Percentiles rank a stretch among this genome's conserved stretches.
Conservation (phyloP, 2,888 invertebrate genomes). For the Lapara coniferarum region DNA sequence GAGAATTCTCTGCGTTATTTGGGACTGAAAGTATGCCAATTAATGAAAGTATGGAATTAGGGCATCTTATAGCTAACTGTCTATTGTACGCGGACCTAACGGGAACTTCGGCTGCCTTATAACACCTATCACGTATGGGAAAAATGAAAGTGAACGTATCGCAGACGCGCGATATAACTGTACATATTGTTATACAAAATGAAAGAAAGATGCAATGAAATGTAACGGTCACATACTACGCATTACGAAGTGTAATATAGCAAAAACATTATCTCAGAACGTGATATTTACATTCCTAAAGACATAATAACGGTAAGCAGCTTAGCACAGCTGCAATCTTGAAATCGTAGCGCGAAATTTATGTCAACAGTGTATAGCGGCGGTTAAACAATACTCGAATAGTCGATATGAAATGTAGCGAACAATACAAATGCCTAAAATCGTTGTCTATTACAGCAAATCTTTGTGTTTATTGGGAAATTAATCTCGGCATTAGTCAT, state of each 20-base stretch:
- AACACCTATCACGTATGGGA: constrained; percentile 17
- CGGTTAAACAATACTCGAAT: not conserved
- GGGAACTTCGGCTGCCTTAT: not conserved
- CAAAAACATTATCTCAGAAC: no score
- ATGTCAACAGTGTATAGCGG: no score
- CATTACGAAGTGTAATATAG: not conserved
- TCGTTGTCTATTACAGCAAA: not conserved
- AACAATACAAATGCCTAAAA: not conserved
- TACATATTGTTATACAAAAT: not conserved
- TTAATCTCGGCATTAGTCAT: no score
- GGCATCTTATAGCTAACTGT: constrained; percentile 2
- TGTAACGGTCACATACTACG: no score
- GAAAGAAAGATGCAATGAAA: not conserved
- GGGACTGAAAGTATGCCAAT: not conserved
- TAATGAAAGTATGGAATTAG: constrained; percentile 8
- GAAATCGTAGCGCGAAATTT: not conserved
- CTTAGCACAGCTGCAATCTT: not conserved
- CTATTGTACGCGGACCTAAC: constrained; percentile 3
- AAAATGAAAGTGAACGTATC: constrained; percentile 20
- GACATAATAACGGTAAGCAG: not conserved
- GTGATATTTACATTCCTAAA: not conserved
- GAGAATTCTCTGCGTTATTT: not conserved
- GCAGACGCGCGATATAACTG: not conserved
- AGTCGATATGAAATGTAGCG: not conserved
- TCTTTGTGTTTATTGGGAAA: no score